Evolutionary conservation across 2,797 vertebrate genomes (phyloP).

Genomic region (Falco concolor): DNA sequence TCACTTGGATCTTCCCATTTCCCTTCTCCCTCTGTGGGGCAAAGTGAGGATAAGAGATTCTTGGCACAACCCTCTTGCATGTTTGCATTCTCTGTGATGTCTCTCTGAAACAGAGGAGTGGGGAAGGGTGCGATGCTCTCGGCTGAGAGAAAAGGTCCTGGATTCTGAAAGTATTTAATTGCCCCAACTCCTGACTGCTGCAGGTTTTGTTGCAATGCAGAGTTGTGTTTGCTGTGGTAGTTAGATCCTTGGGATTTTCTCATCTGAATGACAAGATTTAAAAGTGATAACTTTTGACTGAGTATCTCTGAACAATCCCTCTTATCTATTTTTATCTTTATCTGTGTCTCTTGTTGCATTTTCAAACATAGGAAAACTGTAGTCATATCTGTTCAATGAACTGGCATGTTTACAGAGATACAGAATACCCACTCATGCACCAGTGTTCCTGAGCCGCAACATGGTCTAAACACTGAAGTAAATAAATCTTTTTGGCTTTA

Average conservation of each 20-base stretch:
- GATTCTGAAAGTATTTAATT: neutral
- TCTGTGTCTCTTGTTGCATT: neutral
- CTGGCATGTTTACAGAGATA: neutral
- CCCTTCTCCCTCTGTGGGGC: neutral
- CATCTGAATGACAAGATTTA: neutral
- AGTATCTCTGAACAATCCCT: neutral
- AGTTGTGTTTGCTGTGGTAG: neutral
- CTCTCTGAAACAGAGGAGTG: neutral
- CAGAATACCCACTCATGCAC: neutral
- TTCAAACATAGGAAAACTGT: neutral
- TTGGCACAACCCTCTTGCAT: fast-evolving
- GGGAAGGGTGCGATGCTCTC: neutral
- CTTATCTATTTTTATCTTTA: neutral
- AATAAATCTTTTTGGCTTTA: neutral
- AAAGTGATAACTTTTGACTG: neutral
- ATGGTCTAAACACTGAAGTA: neutral
- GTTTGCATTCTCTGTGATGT: neutral
- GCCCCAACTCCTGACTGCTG: neutral
- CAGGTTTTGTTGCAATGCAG: neutral
- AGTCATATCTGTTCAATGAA: neutral
- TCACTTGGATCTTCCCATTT: neutral
- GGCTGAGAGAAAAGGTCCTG: neutral
- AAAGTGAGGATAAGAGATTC: neutral
- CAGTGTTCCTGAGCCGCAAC: neutral
- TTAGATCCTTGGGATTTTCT: neutral